Base-by-base conservation (phyloP, 2,113 vertebrate genomes). In the Lipotes vexillifer region DNA sequence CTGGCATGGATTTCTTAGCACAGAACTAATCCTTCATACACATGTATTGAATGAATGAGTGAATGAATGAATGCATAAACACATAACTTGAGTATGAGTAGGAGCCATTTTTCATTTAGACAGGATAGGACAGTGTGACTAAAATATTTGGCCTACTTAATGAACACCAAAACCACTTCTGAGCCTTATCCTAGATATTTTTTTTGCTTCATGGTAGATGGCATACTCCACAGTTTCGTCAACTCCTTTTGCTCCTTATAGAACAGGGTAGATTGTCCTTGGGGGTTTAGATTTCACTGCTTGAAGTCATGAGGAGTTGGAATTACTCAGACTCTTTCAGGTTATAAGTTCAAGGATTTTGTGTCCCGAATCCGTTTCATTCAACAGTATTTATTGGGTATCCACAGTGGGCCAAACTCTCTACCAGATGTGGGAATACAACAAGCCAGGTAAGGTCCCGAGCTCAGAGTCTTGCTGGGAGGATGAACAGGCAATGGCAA, bases 351-450 rank as follows among this genome's bases (percentile, higher is more conserved):
- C 2, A 7, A 25, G 81, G 27, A 6, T 29, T 52, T 3, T 57
- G 66, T 83, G 12, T 38, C 17, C 31, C n/a, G 27, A 74, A 14
- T 41, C 17, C 8, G 49, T 6, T 63, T 41, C 2, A 9, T 31
- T 44, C 38, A 41, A 59, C 7, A 10, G 1, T 17, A 68, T 20
- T 66, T 59, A 21, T 1, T 21, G 27, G n/a, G 3, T 5, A 15
- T 12, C 44, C 4, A 29, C 27, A 29, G 41, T 21, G 9, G 6
- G 3, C 20, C 31, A 57, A 25, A 3, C 11, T 6, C 57, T 20
- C 18, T 23, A 8, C 17, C 29, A 4, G 20, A 23, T 4, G 1
- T 0, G 5, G 15, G 12, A 25, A 1, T 4, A 2, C 7, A 9
- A 9, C 11, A 71, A 80, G 44, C 25, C 31, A 29, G 3, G 10